These are phyloP conservation scores for Mystacornis crossleyi DNA, from an alignment of 2,113 vertebrate genomes.

Conservation along the genomic window DNA sequence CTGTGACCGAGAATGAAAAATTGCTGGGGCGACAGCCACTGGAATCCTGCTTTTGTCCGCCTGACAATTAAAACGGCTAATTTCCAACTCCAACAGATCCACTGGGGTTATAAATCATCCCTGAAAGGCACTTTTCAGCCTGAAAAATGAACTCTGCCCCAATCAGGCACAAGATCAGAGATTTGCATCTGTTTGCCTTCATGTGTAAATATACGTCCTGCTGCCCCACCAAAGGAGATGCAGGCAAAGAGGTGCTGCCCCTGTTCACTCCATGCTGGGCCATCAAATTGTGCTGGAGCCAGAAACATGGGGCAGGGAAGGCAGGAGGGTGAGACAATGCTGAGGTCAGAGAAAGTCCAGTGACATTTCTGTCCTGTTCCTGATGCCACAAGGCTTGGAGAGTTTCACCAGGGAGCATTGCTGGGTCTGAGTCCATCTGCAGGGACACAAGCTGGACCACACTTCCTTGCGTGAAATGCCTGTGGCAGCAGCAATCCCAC, in stretches of 20 bases:
- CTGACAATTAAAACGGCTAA: slow-evolving; percentile 73
- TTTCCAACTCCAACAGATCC: slow-evolving; percentile 37
- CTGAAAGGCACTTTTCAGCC: background rate
- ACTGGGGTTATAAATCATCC: slow-evolving; percentile 45
- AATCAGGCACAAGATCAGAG: background rate
- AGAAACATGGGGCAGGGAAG: background rate
- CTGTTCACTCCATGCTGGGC: accelerated
- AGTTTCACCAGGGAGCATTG: background rate
- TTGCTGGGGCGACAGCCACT: background rate
- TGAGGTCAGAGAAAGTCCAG: background rate
- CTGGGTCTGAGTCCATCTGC: background rate
- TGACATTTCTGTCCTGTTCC: background rate
- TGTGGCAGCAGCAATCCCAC: background rate
- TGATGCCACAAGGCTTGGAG: background rate
- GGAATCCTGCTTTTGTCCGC: background rate
- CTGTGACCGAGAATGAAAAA: slow-evolving; percentile 63
- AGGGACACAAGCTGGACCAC: accelerated
- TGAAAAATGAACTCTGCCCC: slow-evolving; percentile 53
- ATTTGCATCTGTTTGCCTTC: slow-evolving; percentile 13
- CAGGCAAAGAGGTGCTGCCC: background rate
- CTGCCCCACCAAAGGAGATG: background rate
- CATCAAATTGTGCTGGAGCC: background rate
- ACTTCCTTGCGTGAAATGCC: accelerated
- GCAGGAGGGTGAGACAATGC: accelerated
- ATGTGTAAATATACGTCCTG: background rate